phyloP scores from a whole-genome alignment of 2,113 vertebrate species.

The Chloebia gouldiae region DNA sequence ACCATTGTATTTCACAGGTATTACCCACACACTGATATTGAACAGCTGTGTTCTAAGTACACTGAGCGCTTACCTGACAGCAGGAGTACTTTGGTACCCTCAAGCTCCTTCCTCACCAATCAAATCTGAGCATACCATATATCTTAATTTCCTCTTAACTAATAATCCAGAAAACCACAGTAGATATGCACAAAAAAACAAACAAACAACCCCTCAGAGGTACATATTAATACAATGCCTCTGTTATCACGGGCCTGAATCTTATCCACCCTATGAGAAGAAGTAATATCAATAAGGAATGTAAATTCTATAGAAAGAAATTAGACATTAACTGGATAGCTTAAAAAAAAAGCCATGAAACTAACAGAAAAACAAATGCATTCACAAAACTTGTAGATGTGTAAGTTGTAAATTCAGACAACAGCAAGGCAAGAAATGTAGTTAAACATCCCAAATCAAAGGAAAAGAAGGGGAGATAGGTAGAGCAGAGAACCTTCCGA shows the following conservation, averaged over 20 bases:
- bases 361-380: not conserved
- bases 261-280: not conserved
- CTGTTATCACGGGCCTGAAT: not conserved
- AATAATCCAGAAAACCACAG: not conserved
- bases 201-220: not conserved
- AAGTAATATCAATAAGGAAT: not conserved
- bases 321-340: not conserved
- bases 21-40: not conserved
- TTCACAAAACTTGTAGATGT: not conserved
- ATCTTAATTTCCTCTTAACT: not conserved
- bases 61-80: not conserved
- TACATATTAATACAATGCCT: not conserved
- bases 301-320: not conserved
- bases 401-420: not conserved
- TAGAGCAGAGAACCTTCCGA: not conserved
- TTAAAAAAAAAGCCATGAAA: not conserved
- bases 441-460: not conserved
- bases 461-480: not conserved
- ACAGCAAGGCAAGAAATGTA: not conserved
- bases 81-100: not conserved
- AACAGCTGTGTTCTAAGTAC: not conserved
- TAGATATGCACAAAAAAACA: not conserved
- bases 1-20: not conserved
- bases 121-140: not conserved
- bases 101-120: not conserved